Conservation (phyloP, 2,888 invertebrate species). For the Ennomos fuscantarius region DNA sequence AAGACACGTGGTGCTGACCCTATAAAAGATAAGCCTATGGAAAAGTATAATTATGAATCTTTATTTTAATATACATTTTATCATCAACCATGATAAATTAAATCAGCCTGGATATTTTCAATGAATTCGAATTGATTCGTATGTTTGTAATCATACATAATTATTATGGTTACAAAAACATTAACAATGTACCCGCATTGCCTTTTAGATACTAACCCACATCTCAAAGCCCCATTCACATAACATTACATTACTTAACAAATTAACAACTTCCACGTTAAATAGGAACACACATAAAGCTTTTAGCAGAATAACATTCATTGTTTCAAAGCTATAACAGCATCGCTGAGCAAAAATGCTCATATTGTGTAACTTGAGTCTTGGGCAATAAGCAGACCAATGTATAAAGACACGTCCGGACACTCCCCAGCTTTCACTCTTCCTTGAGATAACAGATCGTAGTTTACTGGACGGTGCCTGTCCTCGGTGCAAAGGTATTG, state of each 20-base stretch:
- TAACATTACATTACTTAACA: constrained; percentile 46
- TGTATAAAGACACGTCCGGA: constrained; percentile 41
- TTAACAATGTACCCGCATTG: constrained; percentile 14
- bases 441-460: constrained; percentile 42
- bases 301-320: constrained; percentile 39
- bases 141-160: too few relatives aligned
- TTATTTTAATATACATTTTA: too few relatives aligned
- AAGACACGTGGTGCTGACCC: too few relatives aligned
- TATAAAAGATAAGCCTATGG: too few relatives aligned
- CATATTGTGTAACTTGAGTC: constrained; percentile 28
- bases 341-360: constrained; percentile 67
- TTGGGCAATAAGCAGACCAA: constrained; percentile 44
- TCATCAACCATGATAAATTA: too few relatives aligned
- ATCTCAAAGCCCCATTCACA: constrained; percentile 39
- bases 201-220: constrained; percentile 33
- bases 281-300: constrained; percentile 64
- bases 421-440: constrained; percentile 41
- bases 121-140: too few relatives aligned
- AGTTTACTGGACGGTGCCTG: constrained; percentile 37
- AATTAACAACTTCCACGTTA: constrained; percentile 62
- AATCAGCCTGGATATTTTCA: too few relatives aligned
- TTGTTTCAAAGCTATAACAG: constrained; percentile 49
- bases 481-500: constrained; percentile 26
- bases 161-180: not conserved
- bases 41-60: too few relatives aligned